Percentiles rank a stretch among this genome's conserved stretches.
These are phyloP conservation scores for Bombyx mandarina DNA, from an alignment of 1,140 invertebrate genomes.

Conservation along the genomic window DNA sequence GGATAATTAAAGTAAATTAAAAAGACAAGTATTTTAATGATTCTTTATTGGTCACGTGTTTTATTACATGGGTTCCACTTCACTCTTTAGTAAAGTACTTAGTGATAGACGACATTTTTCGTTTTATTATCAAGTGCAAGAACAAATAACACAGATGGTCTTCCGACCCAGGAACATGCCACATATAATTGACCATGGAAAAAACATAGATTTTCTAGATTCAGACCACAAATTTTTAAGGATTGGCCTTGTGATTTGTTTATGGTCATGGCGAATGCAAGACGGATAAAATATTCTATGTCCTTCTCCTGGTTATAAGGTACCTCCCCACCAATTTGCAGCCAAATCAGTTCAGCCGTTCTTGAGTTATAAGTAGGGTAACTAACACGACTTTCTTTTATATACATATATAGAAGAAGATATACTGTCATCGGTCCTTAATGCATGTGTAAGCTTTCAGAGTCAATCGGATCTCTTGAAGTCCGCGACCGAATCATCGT, in stretches of 20 bases:
- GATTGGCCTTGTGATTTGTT: conserved; percentile 7
- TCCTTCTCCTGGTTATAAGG: conserved; percentile 4
- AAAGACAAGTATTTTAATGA: no score
- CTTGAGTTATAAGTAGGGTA: conserved; percentile 7
- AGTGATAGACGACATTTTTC: no score
- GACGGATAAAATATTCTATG: background rate
- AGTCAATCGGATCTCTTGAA: no score
- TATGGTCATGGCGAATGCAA: conserved; percentile 8
- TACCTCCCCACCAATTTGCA: conserved; percentile 4
- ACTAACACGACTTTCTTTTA: conserved; percentile 14
- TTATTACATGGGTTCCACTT: no score
- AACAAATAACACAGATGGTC: background rate
- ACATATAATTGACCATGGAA: conserved; percentile 3
- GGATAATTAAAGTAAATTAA: no score
- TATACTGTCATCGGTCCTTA: no score
- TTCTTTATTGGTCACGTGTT: no score
- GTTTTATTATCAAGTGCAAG: no score
- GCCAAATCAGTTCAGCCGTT: conserved; percentile 29
- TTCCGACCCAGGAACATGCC: conserved; percentile 1
- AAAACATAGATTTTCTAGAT: conserved; percentile 1
- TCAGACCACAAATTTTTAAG: conserved; percentile 3
- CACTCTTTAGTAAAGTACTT: no score
- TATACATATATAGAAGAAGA: background rate
- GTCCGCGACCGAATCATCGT: no score
- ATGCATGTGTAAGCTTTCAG: no score